Conservation (phyloP, 2,888 invertebrate species). For the Latrodectus elegans region DNA sequence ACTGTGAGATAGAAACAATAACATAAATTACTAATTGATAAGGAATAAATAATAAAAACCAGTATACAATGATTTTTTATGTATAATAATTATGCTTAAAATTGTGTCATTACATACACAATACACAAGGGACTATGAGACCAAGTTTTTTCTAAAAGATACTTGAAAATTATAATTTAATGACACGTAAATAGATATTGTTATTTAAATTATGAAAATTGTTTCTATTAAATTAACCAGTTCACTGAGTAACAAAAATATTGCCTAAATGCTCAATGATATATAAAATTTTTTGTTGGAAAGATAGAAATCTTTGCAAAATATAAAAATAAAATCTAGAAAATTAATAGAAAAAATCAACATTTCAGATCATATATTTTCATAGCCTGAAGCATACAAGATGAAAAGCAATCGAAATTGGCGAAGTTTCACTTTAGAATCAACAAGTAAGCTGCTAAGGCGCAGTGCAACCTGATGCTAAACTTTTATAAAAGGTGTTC, state of each 20-base stretch:
- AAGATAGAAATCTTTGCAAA: not conserved
- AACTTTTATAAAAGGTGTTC: conserved; percentile 31
- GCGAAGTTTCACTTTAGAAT: conserved; percentile 24
- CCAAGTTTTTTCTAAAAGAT: not conserved
- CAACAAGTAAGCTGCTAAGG: conserved; percentile 54
- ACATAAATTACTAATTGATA: not conserved
- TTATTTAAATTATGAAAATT: too few species aligned
- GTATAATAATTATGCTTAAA: not conserved
- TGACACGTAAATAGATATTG: too few species aligned
- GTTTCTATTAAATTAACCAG: too few species aligned
- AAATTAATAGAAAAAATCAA: not conserved
- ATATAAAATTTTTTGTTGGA: not conserved
- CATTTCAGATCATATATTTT: not conserved
- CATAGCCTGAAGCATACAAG: conserved; percentile 14
- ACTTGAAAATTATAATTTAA: too few species aligned
- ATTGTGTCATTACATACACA: not conserved
- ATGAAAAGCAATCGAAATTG: conserved; percentile 40
- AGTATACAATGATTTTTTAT: not conserved
- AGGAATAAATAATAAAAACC: not conserved
- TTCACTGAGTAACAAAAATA: not conserved
- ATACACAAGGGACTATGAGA: not conserved
- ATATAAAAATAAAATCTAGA: not conserved
- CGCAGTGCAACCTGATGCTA: conserved; percentile 43
- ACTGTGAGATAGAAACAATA: not conserved
- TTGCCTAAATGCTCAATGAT: not conserved